Conservation (phyloP, 2,797 vertebrate genomes). For the Crax fasciolata region DNA sequence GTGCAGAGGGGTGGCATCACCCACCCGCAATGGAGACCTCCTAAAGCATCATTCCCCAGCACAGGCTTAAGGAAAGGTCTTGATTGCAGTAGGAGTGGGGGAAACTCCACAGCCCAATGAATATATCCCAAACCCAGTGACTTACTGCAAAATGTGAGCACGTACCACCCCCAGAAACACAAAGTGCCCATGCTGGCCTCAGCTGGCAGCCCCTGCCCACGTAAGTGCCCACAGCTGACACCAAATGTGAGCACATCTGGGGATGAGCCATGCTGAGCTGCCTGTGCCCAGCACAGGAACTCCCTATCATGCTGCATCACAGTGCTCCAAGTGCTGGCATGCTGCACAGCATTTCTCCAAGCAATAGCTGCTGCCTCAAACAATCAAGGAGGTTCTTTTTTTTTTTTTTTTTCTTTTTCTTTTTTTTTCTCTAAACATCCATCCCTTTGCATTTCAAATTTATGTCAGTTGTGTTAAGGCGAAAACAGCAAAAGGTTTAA, state of each 20-base stretch:
- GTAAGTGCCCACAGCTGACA: background rate
- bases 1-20: background rate
- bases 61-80: background rate
- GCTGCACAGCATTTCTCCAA: conserved; percentile 84
- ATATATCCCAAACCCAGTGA: background rate
- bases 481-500: background rate
- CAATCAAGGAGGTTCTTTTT: conserved; percentile 78
- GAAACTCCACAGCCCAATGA: background rate
- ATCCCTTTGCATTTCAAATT: background rate
- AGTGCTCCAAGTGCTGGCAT: conserved; percentile 84
- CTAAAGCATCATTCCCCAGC: background rate
- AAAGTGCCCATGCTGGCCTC: background rate
- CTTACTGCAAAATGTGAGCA: background rate
- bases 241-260: conserved; percentile 60
- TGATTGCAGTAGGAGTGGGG: rapidly evolving
- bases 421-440: background rate
- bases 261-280: conserved; percentile 77
- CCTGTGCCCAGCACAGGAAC: conserved; percentile 83
- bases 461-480: background rate
- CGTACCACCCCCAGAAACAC: background rate
- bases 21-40: background rate
- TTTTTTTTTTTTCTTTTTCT: conserved; percentile 35
- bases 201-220: background rate
- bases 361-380: conserved; percentile 74
- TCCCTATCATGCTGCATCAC: conserved; percentile 70